Conservation (phyloP, 2,113 vertebrate species). For the Enhydra lutris region DNA sequence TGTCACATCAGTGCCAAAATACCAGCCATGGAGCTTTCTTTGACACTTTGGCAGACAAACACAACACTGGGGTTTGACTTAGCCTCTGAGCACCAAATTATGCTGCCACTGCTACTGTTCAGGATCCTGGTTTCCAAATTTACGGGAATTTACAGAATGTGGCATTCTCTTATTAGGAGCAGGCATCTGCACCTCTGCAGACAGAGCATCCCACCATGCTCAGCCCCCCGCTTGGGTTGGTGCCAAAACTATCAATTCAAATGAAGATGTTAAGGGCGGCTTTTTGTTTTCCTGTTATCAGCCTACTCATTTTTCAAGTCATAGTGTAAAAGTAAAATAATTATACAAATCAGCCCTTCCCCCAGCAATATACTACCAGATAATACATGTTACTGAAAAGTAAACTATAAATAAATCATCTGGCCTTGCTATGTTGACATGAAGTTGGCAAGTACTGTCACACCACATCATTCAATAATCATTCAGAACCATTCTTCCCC, state of each 20-base stretch:
- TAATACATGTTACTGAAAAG: not conserved
- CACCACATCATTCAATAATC: slow-evolving; percentile 36
- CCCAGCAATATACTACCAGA: not conserved
- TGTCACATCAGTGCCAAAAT: not conserved
- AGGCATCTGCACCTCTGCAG: not conserved
- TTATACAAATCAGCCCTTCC: not conserved
- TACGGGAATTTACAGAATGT: not conserved
- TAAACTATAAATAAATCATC: slow-evolving; percentile 29
- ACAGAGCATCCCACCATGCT: not conserved
- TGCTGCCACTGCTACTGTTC: not conserved
- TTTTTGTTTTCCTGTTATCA: not conserved
- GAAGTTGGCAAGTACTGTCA: slow-evolving; percentile 59
- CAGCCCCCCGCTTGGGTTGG: not conserved
- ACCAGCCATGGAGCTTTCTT: not conserved
- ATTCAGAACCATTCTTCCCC: slow-evolving; percentile 49
- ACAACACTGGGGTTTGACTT: not conserved
- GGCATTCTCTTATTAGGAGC: not conserved
- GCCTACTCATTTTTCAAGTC: slow-evolving; percentile 46
- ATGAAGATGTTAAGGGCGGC: not conserved
- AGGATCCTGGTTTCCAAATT: not conserved
- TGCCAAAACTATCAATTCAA: not conserved
- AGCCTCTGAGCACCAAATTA: not conserved
- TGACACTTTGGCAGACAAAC: not conserved
- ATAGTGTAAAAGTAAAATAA: slow-evolving; percentile 29
- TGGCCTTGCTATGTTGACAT: slow-evolving; percentile 52